Conservation (phyloP, 2,888 invertebrate genomes). For the Drosophila quasianomalipes region DNA sequence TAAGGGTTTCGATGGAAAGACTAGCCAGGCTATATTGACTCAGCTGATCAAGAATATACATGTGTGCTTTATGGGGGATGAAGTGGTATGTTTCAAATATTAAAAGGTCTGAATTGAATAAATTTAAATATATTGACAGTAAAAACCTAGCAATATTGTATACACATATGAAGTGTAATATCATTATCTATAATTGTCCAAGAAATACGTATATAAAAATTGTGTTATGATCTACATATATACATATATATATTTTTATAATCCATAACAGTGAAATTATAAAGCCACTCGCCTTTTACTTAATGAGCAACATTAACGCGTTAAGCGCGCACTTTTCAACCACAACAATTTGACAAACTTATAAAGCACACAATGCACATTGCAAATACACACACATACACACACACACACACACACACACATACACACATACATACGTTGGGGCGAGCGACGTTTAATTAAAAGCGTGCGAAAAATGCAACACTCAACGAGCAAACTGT, state of each 20-base stretch:
- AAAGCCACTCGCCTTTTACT: conserved; percentile 17
- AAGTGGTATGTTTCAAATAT: neutral
- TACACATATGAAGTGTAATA: neutral
- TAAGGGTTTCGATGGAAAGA: neutral
- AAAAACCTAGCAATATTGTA: neutral
- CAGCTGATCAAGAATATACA: neutral
- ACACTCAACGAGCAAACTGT: conserved; percentile 54
- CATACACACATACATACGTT: neutral
- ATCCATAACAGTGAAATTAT: conserved; percentile 31
- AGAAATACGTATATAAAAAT: neutral
- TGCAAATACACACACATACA: conserved; percentile 2
- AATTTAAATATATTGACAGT: fast-evolving
- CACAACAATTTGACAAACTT: conserved; percentile 19
- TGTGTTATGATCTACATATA: neutral
- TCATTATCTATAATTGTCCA: neutral
- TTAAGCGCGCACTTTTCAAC: conserved; percentile 15
- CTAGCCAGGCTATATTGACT: neutral
- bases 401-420: neutral
- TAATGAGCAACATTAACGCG: conserved; percentile 1
- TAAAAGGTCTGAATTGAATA: neutral
- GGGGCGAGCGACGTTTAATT: conserved; percentile 65
- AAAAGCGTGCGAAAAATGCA: conserved; percentile 76
- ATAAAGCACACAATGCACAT: conserved; percentile 16
- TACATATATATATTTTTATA: neutral
- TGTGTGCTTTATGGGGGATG: neutral